Evolutionary conservation across 2,888 invertebrate species (phyloP).

Genomic region (Drosophila niveifrons): DNA sequence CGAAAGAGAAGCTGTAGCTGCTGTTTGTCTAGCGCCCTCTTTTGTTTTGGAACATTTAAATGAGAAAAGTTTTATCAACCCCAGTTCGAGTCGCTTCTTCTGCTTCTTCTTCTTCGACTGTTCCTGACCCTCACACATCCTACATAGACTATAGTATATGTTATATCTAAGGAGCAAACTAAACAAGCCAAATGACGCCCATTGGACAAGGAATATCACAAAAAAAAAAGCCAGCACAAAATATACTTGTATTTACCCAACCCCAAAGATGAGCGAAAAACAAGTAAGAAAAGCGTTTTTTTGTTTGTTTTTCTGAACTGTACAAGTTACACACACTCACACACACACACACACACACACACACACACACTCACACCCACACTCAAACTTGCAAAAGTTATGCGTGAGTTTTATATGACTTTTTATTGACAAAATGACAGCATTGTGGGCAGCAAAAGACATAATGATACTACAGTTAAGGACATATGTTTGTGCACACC

Average conservation of each 20-base stretch:
- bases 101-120: not conserved
- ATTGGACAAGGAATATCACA: constrained; percentile 38
- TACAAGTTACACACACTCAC: constrained; percentile 43
- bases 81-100: constrained; percentile 3
- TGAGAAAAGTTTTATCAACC: constrained; percentile 69
- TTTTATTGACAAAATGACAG: constrained; percentile 66
- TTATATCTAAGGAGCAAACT: constrained; percentile 44
- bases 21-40: constrained; percentile 64
- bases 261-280: constrained; percentile 25
- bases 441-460: constrained; percentile 45
- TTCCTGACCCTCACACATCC: constrained; percentile 12
- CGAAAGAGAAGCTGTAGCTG: constrained; percentile 55
- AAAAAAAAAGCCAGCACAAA: constrained; percentile 27
- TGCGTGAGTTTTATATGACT: constrained; percentile 60
- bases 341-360: not conserved
- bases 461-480: constrained; percentile 52
- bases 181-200: constrained; percentile 62
- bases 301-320: constrained; percentile 46
- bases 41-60: constrained; percentile 73
- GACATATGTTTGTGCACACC: constrained; percentile 15
- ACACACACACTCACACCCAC: not conserved
- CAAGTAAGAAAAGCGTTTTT: constrained; percentile 52
- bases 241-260: constrained; percentile 39
- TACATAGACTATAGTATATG: constrained; percentile 16
- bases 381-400: constrained; percentile 27